A percentile compares a stretch with the other conserved stretches of the same genome.
phyloP scores from a whole-genome alignment of 2,888 invertebrate genomes.

The Agriotes lineatus region DNA sequence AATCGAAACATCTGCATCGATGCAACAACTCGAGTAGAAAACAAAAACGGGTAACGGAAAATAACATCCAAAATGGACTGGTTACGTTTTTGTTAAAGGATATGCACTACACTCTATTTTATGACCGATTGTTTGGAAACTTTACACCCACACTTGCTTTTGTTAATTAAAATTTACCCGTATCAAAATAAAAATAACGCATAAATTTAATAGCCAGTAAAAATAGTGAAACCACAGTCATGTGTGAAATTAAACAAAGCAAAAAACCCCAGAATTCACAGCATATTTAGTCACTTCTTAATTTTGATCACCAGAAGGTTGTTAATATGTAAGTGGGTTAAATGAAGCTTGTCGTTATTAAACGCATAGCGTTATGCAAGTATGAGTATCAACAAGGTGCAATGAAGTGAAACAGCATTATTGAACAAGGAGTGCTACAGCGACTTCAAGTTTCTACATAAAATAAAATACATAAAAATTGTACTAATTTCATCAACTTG shows the following conservation, averaged over 20 bases:
- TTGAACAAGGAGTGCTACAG: conserved; percentile 27
- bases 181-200: no score
- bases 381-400: conserved; percentile 31
- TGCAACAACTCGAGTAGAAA: no score
- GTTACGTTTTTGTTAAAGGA: no score
- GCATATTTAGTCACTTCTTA: no score
- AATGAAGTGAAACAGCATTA: conserved; percentile 39
- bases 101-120: no score
- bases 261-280: no score
- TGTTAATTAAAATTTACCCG: conserved; percentile 16
- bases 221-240: no score
- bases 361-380: conserved; percentile 14
- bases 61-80: no score
- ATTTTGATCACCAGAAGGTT: not conserved
- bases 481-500: not conserved
- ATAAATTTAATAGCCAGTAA: no score
- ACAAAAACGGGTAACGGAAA: not conserved
- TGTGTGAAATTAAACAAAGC: no score
- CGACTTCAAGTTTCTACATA: conserved; percentile 22
- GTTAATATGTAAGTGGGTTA: conserved; percentile 1
- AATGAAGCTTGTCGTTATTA: conserved; percentile 7
- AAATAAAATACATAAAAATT: not conserved
- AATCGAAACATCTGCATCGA: conserved; percentile 27
- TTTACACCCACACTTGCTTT: not conserved
- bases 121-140: not conserved